phyloP scores from a whole-genome alignment of 2,113 vertebrate genomes.

The Hemiprocne comata region DNA sequence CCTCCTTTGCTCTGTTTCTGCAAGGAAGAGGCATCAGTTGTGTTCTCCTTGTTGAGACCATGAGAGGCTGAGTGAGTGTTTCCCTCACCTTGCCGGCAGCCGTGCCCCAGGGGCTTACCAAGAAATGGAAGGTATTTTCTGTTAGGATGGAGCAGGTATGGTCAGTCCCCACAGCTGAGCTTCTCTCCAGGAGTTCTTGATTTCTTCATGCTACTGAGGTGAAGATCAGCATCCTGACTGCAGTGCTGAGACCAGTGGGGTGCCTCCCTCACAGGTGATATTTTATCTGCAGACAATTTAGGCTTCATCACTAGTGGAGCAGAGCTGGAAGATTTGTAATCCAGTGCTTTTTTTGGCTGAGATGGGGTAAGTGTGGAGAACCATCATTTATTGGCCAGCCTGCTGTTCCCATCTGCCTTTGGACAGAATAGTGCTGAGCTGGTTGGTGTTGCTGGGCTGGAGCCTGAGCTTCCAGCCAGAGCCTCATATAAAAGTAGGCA shows the following conservation, averaged over 20 bases:
- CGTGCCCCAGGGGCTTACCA: accelerated
- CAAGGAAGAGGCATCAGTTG: background rate
- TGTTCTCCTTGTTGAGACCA: background rate
- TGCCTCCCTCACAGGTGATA: background rate
- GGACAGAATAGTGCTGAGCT: background rate
- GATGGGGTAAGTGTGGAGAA: background rate
- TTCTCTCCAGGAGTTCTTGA: background rate
- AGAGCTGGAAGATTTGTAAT: background rate
- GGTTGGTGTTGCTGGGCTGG: background rate
- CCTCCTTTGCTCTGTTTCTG: background rate
- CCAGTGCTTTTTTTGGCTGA: background rate
- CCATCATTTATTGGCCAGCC: background rate
- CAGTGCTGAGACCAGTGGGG: background rate
- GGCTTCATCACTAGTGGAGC: background rate
- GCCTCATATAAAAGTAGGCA: background rate
- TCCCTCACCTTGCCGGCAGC: background rate
- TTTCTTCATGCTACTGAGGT: background rate
- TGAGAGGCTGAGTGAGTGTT: background rate
- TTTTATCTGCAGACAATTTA: background rate
- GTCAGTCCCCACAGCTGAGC: too few relatives aligned
- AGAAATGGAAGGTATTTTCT: background rate
- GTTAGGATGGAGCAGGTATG: background rate
- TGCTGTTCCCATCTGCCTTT: conserved; percentile 15
- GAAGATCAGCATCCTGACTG: background rate
- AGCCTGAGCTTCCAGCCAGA: background rate